These are phyloP conservation scores for Grammomys surdaster DNA, from an alignment of 2,113 vertebrate species.

Conservation along the genomic window DNA sequence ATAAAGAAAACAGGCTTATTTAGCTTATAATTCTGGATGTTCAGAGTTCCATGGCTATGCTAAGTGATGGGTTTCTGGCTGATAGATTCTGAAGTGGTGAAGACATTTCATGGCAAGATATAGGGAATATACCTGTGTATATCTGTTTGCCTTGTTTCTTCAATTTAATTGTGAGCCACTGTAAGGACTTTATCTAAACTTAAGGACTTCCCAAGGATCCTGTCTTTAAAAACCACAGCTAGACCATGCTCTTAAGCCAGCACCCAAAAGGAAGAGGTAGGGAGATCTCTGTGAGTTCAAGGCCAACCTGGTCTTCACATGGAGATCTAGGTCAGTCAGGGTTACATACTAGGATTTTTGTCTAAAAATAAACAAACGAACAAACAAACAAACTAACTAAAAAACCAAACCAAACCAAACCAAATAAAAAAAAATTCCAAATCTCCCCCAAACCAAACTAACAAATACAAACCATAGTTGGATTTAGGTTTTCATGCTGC, in stretches of 20 bases:
- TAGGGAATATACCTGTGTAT: neutral
- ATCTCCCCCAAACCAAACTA: neutral
- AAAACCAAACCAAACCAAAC: neutral
- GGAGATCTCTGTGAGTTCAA: neutral
- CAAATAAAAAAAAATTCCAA: neutral
- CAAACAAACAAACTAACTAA: neutral
- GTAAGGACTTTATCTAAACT: neutral
- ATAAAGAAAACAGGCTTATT: neutral
- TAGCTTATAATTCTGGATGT: neutral
- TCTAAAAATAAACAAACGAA: too few species aligned
- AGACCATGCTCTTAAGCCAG: neutral
- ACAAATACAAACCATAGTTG: neutral
- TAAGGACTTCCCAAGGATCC: neutral
- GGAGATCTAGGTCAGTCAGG: neutral
- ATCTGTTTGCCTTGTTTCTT: neutral
- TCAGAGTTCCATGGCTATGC: neutral
- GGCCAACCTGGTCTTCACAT: neutral
- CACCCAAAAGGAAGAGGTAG: neutral
- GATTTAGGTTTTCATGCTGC: neutral
- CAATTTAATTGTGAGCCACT: neutral
- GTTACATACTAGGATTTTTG: neutral
- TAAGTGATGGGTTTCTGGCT: neutral
- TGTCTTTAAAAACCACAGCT: neutral
- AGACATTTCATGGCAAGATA: neutral
- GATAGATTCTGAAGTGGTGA: neutral